Conservation (phyloP, 2,113 vertebrate species). For the Pollimyrus isidori region DNA sequence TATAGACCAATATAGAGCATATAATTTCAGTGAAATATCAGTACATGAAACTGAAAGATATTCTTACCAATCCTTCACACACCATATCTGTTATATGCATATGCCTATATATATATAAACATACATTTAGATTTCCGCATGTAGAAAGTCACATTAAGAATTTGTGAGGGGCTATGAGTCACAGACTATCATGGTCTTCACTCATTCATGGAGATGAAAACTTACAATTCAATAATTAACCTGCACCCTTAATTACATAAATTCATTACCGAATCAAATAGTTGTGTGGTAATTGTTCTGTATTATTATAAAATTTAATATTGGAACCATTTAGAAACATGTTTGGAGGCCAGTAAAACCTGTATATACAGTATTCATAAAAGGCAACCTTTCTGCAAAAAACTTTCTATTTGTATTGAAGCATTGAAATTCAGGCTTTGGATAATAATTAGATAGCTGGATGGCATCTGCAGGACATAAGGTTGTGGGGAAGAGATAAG, state of each 20-base stretch:
- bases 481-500: background rate
- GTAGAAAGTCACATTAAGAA: background rate
- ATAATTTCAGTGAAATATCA: background rate
- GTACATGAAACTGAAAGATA: background rate
- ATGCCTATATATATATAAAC: background rate
- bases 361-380: background rate
- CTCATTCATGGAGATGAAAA: background rate
- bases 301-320: background rate
- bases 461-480: background rate
- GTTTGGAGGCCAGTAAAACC: background rate
- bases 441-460: background rate
- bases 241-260: background rate
- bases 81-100: background rate
- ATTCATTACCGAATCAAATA: background rate
- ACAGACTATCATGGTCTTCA: background rate
- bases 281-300: background rate
- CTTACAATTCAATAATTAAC: background rate
- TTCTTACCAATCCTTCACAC: background rate
- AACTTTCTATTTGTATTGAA: background rate
- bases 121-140: conserved; percentile 8
- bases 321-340: background rate
- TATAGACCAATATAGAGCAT: background rate
- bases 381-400: background rate
- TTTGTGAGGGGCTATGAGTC: background rate
- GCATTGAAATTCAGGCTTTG: background rate